Evolutionary conservation across 1,140 invertebrate genomes (phyloP).

Genomic region (Pteromalus puparum): DNA sequence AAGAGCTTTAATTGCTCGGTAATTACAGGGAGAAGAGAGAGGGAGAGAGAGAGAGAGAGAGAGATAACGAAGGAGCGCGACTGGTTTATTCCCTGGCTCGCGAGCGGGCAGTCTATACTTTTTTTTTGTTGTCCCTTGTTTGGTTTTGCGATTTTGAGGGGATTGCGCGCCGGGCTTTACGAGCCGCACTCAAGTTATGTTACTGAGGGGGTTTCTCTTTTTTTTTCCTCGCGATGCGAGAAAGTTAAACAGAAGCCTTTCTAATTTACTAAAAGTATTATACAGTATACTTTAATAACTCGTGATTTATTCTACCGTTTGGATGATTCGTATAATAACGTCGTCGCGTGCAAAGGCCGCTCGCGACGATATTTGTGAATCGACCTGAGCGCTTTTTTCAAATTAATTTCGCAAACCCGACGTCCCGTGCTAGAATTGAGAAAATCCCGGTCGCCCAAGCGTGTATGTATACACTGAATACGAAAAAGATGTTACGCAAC

Average conservation of each 20-base stretch:
- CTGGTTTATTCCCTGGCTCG: neutral
- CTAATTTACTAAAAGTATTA: neutral
- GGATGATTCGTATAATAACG: conserved; percentile 6
- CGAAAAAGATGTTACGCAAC: too few species aligned
- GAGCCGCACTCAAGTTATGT: neutral
- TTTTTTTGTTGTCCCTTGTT: neutral
- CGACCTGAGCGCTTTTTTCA: neutral
- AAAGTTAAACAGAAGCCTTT: neutral
- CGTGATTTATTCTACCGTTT: conserved; percentile 13
- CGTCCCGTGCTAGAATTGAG: neutral
- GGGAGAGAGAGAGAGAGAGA: too few species aligned
- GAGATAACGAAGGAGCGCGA: neutral
- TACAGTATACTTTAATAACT: neutral
- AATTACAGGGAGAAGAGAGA: conserved; percentile 8
- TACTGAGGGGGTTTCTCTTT: neutral
- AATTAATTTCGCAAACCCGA: too few species aligned
- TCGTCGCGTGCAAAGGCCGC: conserved; percentile 23
- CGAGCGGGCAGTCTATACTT: neutral
- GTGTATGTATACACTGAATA: too few species aligned
- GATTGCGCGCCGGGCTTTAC: neutral
- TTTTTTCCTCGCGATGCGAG: too few species aligned
- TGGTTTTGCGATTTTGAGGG: neutral
- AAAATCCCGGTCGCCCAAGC: neutral
- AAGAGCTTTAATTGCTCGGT: conserved; percentile 36
- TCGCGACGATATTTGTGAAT: conserved; percentile 31